A percentile compares a stretch with the other conserved stretches of the same genome.
These are phyloP conservation scores for Mus caroli DNA, from an alignment of 2,797 vertebrate species.

Conservation along the genomic window DNA sequence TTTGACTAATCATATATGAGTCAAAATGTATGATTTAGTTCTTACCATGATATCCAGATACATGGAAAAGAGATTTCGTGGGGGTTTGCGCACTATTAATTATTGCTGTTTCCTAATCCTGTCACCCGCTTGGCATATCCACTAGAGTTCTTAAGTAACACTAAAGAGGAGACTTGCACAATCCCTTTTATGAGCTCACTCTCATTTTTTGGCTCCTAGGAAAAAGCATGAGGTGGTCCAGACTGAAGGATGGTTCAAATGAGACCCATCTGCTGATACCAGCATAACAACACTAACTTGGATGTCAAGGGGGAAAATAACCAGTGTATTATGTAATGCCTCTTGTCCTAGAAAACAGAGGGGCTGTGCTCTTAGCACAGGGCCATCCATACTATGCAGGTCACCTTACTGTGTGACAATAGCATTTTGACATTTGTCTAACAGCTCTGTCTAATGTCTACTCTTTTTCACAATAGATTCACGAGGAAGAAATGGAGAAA, in stretches of 20 bases:
- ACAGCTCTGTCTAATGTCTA: background rate
- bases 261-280: conserved; percentile 79
- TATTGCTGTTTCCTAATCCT: conserved; percentile 25
- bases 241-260: conserved; percentile 81
- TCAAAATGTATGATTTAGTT: conserved; percentile 68
- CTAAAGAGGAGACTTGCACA: conserved; percentile 81
- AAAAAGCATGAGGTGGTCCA: conserved; percentile 80
- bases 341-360: conserved; percentile 58
- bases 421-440: conserved; percentile 32
- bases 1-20: background rate
- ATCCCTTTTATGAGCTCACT: conserved; percentile 82
- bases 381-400: background rate
- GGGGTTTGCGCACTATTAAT: conserved; percentile 30
- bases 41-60: conserved; percentile 76
- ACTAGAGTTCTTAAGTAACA: conserved; percentile 73
- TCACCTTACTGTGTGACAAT: background rate
- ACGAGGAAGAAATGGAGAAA: background rate
- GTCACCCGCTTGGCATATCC: conserved; percentile 24
- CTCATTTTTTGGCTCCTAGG: conserved; percentile 74
- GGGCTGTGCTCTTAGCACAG: background rate
- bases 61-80: conserved; percentile 28
- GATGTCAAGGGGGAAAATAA: conserved; percentile 73
- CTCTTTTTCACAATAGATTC: background rate
- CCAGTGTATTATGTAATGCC: conserved; percentile 57
- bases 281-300: conserved; percentile 69